phyloP scores from a whole-genome alignment of 2,113 vertebrate genomes.

The Telmatochromis brachygnathus region DNA sequence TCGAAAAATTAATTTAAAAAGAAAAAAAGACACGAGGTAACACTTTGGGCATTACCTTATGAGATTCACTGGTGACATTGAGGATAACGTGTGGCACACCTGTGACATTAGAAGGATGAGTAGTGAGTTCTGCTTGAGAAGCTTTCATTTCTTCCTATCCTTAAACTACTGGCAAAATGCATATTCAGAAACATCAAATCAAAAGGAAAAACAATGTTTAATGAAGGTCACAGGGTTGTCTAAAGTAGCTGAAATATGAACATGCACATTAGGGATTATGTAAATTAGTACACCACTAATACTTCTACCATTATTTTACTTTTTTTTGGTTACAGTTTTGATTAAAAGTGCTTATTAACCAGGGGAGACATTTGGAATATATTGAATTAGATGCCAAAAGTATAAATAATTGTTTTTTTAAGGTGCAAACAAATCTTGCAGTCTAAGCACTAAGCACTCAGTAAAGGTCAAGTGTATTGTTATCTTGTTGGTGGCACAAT shows the following conservation, averaged over 20 bases:
- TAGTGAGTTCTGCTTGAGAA: constrained; percentile 16
- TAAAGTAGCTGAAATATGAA: neutral
- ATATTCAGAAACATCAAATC: neutral
- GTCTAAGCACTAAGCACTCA: neutral
- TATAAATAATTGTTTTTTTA: neutral
- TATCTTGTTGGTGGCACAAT: neutral
- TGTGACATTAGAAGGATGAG: neutral
- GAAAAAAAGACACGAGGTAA: neutral
- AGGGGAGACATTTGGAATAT: neutral
- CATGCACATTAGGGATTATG: neutral
- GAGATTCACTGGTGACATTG: neutral
- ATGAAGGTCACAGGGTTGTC: neutral
- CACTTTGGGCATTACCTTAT: neutral
- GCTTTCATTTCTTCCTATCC: neutral
- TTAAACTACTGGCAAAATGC: neutral
- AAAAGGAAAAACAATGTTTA: neutral
- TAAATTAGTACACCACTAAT: neutral
- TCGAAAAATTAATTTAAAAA: neutral
- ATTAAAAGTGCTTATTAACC: neutral
- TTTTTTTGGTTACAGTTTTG: neutral
- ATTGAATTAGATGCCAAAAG: neutral
- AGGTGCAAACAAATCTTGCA: neutral
- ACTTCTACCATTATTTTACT: neutral
- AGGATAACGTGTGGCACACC: neutral
- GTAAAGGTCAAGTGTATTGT: constrained; percentile 1